Evolutionary conservation across 2,888 invertebrate genomes (phyloP), one percentile per base, ranked within the genome.

Genomic region (Drosophila vallismaia): DNA sequence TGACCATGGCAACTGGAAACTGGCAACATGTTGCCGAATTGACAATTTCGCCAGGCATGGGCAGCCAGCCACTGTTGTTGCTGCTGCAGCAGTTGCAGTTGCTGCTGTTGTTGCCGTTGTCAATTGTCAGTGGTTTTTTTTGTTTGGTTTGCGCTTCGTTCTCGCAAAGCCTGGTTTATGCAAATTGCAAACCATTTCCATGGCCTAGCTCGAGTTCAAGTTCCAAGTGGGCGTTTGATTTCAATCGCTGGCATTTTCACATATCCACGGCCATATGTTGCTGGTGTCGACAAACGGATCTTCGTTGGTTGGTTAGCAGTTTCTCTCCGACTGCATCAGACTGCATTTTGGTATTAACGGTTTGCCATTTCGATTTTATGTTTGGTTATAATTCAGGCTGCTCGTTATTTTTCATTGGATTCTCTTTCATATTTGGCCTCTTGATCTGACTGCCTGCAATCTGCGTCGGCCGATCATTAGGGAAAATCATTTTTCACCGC

Each of bases 11-110:
- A 64, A 67, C 74, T 55, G 45, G 58, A 55, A 73, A 52, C 74
- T 71, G 71, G 77, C 87, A 88, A 88, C 89, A 89, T 89, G 88
- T 89, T 89, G 86, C 85, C 88, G 82, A 86, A 88, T 88, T 89
- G 89, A 79, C 83, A 85, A 79, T 84, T 78, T 76, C 79, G 75
- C 74, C 71, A 74, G 57, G 52, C 68, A 51, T 63, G 67, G 66
- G 74, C 71, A 69, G 51, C 74, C 75, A 55, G 56, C 57, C 40
- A 64, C 79, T 53, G 71, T 66, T 52, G 70, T 71, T 51, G 63
- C 38, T 8, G 29, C n/a, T 76, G 76, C 51, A 56, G 68, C 36
- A 55, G 67, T 40, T 52, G 55, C 31, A 28, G 51, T 33, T 48
- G 55, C 26, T 40, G 63, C 38, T 46, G 62, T 29, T 53, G 55